A percentile compares a stretch with the other conserved stretches of the same genome.
These are phyloP conservation scores for Arrhamphus sclerolepis DNA, from an alignment of 2,797 vertebrate genomes.

Conservation along the genomic window DNA sequence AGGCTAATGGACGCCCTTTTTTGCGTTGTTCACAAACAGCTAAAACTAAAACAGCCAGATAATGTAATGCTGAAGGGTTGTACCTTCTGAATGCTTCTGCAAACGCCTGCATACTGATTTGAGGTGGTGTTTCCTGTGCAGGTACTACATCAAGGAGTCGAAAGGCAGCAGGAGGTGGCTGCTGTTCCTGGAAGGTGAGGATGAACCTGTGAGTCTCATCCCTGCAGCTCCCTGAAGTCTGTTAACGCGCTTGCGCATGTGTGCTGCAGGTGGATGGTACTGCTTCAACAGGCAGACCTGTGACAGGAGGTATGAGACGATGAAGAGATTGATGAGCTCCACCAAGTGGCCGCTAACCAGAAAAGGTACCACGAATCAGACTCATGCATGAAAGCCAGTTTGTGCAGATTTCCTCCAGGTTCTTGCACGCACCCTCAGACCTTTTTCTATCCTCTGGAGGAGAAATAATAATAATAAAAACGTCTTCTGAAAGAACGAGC, in stretches of 20 bases:
- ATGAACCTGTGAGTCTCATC: neutral
- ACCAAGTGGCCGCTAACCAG: slow-evolving; percentile 88
- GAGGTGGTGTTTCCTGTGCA: slow-evolving; percentile 54
- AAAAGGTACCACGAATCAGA: slow-evolving; percentile 85
- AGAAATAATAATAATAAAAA: neutral
- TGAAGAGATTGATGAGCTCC: slow-evolving; percentile 93
- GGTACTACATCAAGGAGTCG: slow-evolving; percentile 94
- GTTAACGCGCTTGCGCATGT: slow-evolving; percentile 9
- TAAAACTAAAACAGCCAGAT: too few relatives aligned
- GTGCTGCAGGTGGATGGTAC: slow-evolving; percentile 90
- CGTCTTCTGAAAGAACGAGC: slow-evolving; percentile 34
- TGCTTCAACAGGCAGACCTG: slow-evolving; percentile 93
- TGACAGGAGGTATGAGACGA: slow-evolving; percentile 87
- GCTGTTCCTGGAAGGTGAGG: slow-evolving; percentile 91
- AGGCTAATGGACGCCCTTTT: too few relatives aligned
- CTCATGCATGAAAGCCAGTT: neutral
- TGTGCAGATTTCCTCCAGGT: neutral
- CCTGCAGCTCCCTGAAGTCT: neutral
- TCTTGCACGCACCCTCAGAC: neutral
- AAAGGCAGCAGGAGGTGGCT: slow-evolving; percentile 93
- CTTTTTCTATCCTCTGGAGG: slow-evolving; percentile 15
- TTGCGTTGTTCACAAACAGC: too few relatives aligned
- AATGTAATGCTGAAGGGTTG: too few relatives aligned
- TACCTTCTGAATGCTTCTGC: too few relatives aligned
- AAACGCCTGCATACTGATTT: too few relatives aligned